Evolutionary conservation across 2,888 invertebrate genomes (phyloP).

Genomic region (Leucania comma): DNA sequence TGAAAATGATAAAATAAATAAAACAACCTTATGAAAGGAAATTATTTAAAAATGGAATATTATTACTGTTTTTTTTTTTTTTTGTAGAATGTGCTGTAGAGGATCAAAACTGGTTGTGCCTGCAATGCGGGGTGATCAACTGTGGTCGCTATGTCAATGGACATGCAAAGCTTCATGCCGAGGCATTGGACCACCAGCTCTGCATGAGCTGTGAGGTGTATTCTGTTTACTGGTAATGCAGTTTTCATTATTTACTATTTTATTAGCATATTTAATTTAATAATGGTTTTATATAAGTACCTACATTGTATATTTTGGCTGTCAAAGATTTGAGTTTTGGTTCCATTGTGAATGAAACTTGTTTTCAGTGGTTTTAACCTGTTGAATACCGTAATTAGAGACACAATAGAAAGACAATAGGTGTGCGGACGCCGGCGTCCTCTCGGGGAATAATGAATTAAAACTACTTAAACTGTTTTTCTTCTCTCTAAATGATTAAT

Average conservation of each 20-base stretch:
- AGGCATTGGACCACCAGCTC: constrained; percentile 92
- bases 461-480: too few species aligned
- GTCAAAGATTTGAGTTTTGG: constrained; percentile 7
- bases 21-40: neutral
- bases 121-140: constrained; percentile 93
- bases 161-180: constrained; percentile 94
- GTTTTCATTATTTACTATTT: neutral
- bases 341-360: constrained; percentile 1
- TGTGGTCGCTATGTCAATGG: constrained; percentile 95
- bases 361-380: neutral
- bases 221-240: constrained; percentile 93
- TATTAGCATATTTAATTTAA: neutral
- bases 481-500: neutral
- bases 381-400: too few species aligned
- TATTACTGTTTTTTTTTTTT: constrained; percentile 64
- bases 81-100: constrained; percentile 91
- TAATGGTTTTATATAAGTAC: neutral
- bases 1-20: constrained; percentile 12
- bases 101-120: constrained; percentile 94
- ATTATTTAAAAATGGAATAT: neutral
- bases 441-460: too few species aligned
- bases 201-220: constrained; percentile 94
- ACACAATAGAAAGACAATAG: too few species aligned
- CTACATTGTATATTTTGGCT: too few species aligned
- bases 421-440: too few species aligned